Evolutionary conservation across 2,888 invertebrate genomes (phyloP).

Genomic region (Drosophila buzzatii): DNA sequence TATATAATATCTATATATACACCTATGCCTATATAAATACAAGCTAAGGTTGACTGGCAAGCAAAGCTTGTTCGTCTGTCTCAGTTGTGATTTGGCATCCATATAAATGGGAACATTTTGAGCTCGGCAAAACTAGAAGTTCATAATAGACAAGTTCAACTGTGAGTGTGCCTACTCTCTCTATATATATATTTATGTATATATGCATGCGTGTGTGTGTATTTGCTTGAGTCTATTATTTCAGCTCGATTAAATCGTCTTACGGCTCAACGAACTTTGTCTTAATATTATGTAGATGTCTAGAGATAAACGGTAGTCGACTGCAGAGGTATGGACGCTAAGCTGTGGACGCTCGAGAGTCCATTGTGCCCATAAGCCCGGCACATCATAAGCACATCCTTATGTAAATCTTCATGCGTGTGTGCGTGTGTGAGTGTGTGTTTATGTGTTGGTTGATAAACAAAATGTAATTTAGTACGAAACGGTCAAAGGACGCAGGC

Average conservation of each 20-base stretch:
- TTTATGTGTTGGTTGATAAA: constrained; percentile 68
- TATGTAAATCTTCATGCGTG: constrained; percentile 66
- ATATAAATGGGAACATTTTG: background rate
- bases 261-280: constrained; percentile 79
- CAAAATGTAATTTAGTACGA: constrained; percentile 78
- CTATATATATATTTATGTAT: background rate
- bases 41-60: no score
- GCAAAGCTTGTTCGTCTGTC: background rate
- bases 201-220: constrained; percentile 23
- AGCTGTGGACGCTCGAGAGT: constrained; percentile 42
- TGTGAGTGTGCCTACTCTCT: constrained; percentile 3
- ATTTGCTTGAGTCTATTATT: constrained; percentile 75
- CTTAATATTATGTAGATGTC: constrained; percentile 79
- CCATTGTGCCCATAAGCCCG: constrained; percentile 73
- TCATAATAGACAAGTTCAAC: constrained; percentile 33
- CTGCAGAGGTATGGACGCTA: constrained; percentile 11
- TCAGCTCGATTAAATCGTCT: constrained; percentile 81
- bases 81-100: background rate
- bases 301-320: constrained; percentile 58
- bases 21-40: background rate
- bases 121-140: constrained; percentile 30
- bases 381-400: constrained; percentile 78
- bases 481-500: constrained; percentile 52
- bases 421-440: constrained; percentile 30
- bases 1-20: background rate